Evolutionary conservation across 30 jellyfish, hydroid and myxozoan species (phyloP).

Genomic region (Nemopilema nomurai): DNA sequence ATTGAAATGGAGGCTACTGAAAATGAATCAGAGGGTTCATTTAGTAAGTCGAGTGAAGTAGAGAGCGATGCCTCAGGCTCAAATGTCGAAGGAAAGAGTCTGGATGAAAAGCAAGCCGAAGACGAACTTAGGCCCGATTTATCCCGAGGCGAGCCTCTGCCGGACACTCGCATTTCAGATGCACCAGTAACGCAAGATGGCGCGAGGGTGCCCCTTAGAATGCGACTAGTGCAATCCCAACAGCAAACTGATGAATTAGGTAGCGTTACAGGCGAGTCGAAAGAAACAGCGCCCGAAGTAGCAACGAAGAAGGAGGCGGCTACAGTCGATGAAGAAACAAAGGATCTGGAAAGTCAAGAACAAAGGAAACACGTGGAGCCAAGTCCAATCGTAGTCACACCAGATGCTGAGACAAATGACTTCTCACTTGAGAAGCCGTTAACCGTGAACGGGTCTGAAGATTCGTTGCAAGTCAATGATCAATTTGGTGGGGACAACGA

Average conservation of each 20-base stretch:
- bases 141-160: neutral
- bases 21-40: neutral
- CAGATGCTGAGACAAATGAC: neutral
- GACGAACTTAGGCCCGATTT: neutral
- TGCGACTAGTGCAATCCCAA: neutral
- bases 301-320: neutral
- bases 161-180: neutral
- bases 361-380: neutral
- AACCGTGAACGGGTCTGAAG: neutral
- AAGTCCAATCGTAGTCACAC: neutral
- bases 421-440: neutral
- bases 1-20: neutral
- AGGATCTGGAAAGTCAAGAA: neutral
- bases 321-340: neutral
- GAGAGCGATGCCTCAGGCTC: neutral
- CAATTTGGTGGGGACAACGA: constrained; percentile 23
- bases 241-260: neutral
- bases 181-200: neutral
- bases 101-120: neutral
- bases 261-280: neutral
- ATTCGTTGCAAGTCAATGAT: neutral
- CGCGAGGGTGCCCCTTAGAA: neutral
- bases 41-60: neutral
- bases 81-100: neutral
- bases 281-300: neutral